Conservation (phyloP, 2,797 vertebrate genomes). For the Rhinoraja longicauda region DNA sequence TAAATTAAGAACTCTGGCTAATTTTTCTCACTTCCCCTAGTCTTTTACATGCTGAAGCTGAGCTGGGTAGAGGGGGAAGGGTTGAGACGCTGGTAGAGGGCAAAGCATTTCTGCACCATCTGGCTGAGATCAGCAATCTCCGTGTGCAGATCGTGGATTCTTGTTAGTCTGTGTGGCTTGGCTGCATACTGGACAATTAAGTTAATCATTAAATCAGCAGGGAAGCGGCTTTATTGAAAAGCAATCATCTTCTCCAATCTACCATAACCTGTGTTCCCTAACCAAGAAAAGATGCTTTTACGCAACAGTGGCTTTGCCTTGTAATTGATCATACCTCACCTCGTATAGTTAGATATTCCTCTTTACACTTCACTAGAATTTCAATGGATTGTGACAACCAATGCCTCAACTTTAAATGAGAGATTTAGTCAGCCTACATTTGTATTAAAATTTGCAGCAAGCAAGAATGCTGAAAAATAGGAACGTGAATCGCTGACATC, state of each 20-base stretch:
- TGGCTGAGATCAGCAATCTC: neutral
- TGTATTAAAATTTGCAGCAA: neutral
- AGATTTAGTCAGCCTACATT: neutral
- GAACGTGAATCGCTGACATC: neutral
- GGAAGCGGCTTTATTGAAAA: neutral
- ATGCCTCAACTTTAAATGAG: neutral
- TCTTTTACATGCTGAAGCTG: neutral
- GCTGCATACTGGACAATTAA: neutral
- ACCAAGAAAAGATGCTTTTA: neutral
- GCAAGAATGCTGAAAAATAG: neutral
- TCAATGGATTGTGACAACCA: neutral
- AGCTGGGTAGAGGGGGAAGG: neutral
- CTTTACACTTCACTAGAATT: neutral
- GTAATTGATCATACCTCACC: neutral
- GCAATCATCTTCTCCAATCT: slow-evolving; percentile 22
- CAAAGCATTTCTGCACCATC: neutral
- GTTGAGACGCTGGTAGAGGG: too few relatives aligned
- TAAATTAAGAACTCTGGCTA: neutral
- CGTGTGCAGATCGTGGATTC: too few relatives aligned
- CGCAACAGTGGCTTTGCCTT: neutral
- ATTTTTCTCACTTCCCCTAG: neutral
- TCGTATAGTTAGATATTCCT: neutral
- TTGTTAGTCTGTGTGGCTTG: neutral
- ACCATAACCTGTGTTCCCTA: neutral
- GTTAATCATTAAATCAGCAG: neutral